Conservation (phyloP, 2,797 vertebrate species). For the Rhodeus uyekii region DNA sequence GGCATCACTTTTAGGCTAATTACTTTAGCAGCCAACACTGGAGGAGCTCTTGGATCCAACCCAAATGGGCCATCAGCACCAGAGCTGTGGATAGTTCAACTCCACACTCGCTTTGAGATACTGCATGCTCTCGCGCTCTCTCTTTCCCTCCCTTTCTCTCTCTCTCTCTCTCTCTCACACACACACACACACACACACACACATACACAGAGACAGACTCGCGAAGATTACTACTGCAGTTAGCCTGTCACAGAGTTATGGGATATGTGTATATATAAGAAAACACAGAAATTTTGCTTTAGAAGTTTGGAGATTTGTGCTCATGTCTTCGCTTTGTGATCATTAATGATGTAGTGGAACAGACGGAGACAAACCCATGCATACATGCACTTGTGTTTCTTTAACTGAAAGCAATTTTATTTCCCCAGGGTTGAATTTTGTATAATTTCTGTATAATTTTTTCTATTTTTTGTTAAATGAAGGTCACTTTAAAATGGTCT, state of each 20-base stretch:
- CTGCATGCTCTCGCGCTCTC: constrained; percentile 54
- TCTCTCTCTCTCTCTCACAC: constrained; percentile 4
- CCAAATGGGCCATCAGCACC: constrained; percentile 76
- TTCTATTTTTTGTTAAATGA: not conserved
- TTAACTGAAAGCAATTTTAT: not conserved
- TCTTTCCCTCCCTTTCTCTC: too few relatives aligned
- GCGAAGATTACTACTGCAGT: constrained; percentile 29
- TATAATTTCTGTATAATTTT: not conserved
- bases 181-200: not conserved
- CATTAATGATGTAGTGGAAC: constrained; percentile 16
- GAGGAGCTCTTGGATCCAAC: constrained; percentile 78
- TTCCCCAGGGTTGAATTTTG: not conserved
- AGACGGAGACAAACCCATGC: not conserved
- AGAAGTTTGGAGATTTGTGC: constrained; percentile 19
- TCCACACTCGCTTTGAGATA: constrained; percentile 62
- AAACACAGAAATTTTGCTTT: constrained; percentile 35
- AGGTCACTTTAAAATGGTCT: not conserved
- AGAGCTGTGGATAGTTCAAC: constrained; percentile 70
- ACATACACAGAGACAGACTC: not conserved
- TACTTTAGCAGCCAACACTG: constrained; percentile 78
- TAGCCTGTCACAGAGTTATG: constrained; percentile 42
- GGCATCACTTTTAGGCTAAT: constrained; percentile 79
- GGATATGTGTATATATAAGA: constrained; percentile 40
- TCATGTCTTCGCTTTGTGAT: constrained; percentile 14
- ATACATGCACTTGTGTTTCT: not conserved